These are phyloP conservation scores for Uromys caudimaculatus DNA, from an alignment of 2,797 vertebrate genomes.

Conservation along the genomic window DNA sequence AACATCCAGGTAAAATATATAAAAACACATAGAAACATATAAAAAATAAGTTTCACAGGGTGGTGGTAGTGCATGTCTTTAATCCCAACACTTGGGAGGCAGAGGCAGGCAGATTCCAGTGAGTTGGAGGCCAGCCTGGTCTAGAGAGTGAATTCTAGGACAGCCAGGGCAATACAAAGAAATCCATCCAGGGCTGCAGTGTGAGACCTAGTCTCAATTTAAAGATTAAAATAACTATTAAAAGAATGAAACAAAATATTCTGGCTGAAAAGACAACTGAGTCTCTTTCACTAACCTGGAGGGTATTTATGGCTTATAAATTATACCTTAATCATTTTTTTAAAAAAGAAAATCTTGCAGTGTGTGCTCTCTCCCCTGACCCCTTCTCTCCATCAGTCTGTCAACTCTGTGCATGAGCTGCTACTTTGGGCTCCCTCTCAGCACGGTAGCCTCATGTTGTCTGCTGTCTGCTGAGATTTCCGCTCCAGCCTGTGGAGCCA, in stretches of 20 bases:
- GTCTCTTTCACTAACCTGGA: constrained; percentile 7
- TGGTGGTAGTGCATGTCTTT: not conserved
- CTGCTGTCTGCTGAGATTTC: not conserved
- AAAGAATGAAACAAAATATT: not conserved
- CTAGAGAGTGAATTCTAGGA: not conserved
- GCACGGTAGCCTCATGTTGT: not conserved
- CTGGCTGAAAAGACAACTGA: no score
- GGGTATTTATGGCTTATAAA: not conserved
- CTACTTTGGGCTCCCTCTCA: not conserved
- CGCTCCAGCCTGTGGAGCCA: not conserved
- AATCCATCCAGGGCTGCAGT: not conserved
- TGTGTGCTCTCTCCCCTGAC: not conserved
- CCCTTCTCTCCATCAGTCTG: not conserved
- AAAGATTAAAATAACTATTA: not conserved
- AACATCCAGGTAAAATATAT: not conserved
- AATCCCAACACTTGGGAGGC: not conserved
- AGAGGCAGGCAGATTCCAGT: not conserved
- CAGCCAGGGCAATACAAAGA: not conserved
- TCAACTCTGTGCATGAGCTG: not conserved
- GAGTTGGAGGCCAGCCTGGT: not conserved
- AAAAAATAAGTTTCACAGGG: not conserved
- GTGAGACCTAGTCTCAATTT: not conserved
- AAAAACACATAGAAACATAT: not conserved
- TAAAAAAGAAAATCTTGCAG: not conserved
- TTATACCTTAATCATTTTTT: not conserved